phyloP scores from a whole-genome alignment of 2,797 vertebrate genomes.

The Geotrypetes seraphini region DNA sequence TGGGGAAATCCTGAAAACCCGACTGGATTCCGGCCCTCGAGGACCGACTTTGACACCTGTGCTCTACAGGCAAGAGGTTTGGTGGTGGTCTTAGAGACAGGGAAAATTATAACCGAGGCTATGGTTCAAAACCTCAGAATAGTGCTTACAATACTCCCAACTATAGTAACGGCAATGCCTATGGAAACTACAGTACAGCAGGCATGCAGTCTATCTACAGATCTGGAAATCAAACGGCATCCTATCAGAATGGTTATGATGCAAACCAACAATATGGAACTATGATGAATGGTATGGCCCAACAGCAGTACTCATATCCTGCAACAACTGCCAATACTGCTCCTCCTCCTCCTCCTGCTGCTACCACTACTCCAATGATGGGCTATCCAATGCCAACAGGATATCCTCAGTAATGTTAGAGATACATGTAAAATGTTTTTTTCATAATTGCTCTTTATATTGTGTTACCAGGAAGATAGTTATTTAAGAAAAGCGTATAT shows the following conservation, averaged over 20 bases:
- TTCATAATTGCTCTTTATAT: conserved; percentile 84
- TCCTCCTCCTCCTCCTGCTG: too few relatives aligned
- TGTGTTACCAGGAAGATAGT: conserved; percentile 65
- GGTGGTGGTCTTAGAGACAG: conserved; percentile 84
- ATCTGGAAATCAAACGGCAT: conserved; percentile 61
- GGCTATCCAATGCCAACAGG: conserved; percentile 86
- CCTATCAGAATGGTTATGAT: conserved; percentile 82
- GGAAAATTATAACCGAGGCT: conserved; percentile 81
- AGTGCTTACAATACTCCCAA: conserved; percentile 72
- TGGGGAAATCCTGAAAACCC: too few relatives aligned
- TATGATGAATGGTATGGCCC: conserved; percentile 84
- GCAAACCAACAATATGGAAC: conserved; percentile 76
- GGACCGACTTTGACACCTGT: too few relatives aligned
- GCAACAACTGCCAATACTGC: conserved; percentile 60
- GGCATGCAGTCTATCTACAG: conserved; percentile 75
- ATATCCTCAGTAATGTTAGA: conserved; percentile 80
- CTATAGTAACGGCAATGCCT: conserved; percentile 70
- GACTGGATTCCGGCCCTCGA: too few relatives aligned
- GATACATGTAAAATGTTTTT: conserved; percentile 67
- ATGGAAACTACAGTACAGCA: conserved; percentile 66
- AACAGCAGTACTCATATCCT: conserved; percentile 77
- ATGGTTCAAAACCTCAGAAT: conserved; percentile 80
- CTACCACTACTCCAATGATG: conserved; percentile 71
- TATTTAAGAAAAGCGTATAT: conserved; percentile 60
- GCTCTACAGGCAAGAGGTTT: conserved; percentile 86